Evolutionary conservation across 2,113 vertebrate genomes (phyloP).

Genomic region (Numida meleagris): DNA sequence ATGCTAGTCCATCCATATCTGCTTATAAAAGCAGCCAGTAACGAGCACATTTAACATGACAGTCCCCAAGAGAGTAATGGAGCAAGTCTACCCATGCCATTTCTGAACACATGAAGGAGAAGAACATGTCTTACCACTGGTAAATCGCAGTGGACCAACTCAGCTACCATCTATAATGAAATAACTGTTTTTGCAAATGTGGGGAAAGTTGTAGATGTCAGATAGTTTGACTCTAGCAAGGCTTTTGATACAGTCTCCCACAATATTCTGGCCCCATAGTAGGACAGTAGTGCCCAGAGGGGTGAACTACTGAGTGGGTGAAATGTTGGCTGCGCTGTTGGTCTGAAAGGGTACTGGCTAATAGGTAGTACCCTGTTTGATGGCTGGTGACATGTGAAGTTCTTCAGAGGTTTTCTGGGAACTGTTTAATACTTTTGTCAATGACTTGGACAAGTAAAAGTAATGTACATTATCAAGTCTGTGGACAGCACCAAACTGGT

Average conservation of each 20-base stretch:
- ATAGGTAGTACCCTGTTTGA: background rate
- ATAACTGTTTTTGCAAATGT: background rate
- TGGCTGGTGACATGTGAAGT: background rate
- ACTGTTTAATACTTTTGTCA: background rate
- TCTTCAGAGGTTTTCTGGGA: background rate
- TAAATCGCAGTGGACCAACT: background rate
- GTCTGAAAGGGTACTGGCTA: background rate
- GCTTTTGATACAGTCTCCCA: background rate
- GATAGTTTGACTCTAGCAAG: background rate
- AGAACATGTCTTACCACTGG: background rate
- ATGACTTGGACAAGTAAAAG: background rate
- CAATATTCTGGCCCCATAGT: background rate
- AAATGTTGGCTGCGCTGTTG: background rate
- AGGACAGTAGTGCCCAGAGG: background rate
- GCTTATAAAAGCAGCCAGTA: background rate
- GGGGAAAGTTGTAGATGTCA: background rate
- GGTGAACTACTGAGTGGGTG: background rate
- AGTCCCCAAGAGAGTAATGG: background rate
- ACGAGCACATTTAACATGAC: background rate
- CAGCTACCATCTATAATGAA: background rate
- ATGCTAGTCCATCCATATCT: background rate
- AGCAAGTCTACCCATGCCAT: background rate
- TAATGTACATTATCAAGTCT: background rate
- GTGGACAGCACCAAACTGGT: background rate
- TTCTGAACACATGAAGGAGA: background rate